Base-by-base conservation (phyloP, 2,113 vertebrate genomes). In the Oostethus manadensis region DNA sequence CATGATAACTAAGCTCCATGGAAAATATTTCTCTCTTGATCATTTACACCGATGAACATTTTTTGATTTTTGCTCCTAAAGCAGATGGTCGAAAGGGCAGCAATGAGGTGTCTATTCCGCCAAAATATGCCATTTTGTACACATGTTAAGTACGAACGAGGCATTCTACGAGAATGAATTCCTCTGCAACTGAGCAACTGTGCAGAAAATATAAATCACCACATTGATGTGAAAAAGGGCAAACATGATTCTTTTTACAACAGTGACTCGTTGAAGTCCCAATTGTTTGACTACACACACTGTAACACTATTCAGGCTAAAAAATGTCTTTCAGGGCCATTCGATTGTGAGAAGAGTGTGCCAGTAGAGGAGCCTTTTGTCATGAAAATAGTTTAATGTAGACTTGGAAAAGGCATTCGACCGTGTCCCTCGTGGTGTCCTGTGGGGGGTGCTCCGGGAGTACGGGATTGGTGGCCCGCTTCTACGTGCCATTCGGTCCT, bases 71-170 rank as follows among this genome's bases (percentile, higher is more conserved):
- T 2, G 14, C 54, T 51, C 62, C 13, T 33, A 71, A 74, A 74
- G 58, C 74, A 75, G 71, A 60, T 62, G 62, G 66, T 72, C 62
- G 8, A 21, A 13, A 29, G 64, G 43, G 44, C 51, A 60, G 50
- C 18, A 47, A 40, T 26, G 42, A 59, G 20, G 14, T 50, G 60
- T 60, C 68, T 68, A 46, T 21, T 45, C 43, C 38, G 50, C 57
- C 55, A n/a, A 42, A 60, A 67, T 48, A 23, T 60, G 47, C 22
- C 47, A 10, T 42, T 51, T 62, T 74, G 50, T 76, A 46, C 46
- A 60, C 68, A 64, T 38, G 56, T 53, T 58, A 48, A 61, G 29
- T 13, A 7, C 21, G 8, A 38, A 43, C 33, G 2, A 38, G 35
- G 58, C 58, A 43, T 7, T 7, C 43, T 10, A 3, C 1, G 13